phyloP scores from a whole-genome alignment of 2,888 invertebrate species.

The Calliopum simillimum region DNA sequence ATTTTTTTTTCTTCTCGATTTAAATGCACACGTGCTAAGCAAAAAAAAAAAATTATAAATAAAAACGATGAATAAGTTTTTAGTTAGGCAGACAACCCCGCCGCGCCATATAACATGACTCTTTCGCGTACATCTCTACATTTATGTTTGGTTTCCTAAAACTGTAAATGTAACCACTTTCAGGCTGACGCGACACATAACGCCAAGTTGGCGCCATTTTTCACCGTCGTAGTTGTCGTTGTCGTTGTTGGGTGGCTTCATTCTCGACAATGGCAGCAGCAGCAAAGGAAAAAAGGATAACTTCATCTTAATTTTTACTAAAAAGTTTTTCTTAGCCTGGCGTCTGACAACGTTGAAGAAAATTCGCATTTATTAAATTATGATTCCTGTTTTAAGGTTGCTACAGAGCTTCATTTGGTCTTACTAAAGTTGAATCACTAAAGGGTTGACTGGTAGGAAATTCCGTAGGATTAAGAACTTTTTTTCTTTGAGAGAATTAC shows the following conservation, averaged over 20 bases:
- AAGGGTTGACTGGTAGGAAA: too few species aligned
- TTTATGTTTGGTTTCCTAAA: constrained; percentile 5
- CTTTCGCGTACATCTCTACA: background rate
- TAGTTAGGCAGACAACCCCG: background rate
- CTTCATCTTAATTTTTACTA: constrained; percentile 17
- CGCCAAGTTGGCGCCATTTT: constrained; percentile 67
- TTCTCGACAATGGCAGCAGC: background rate
- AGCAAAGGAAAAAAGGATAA: background rate
- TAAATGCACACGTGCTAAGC: background rate
- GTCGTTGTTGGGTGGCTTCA: background rate
- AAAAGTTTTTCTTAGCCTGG: too few species aligned
- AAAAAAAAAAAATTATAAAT: constrained; percentile 10
- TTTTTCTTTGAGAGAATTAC: too few species aligned
- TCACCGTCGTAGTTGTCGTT: constrained; percentile 54
- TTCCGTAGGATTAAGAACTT: too few species aligned
- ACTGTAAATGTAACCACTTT: background rate
- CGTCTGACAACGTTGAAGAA: too few species aligned
- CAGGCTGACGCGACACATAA: constrained; percentile 42
- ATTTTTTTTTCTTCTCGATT: constrained; percentile 2
- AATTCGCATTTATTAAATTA: too few species aligned
- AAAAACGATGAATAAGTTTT: constrained; percentile 32
- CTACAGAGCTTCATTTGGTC: too few species aligned
- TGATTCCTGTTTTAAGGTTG: too few species aligned
- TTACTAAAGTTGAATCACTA: too few species aligned
- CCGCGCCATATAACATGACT: constrained; percentile 9